Evolutionary conservation across 2,797 vertebrate species (phyloP).

Genomic region (Parotocinclus haroldoi): DNA sequence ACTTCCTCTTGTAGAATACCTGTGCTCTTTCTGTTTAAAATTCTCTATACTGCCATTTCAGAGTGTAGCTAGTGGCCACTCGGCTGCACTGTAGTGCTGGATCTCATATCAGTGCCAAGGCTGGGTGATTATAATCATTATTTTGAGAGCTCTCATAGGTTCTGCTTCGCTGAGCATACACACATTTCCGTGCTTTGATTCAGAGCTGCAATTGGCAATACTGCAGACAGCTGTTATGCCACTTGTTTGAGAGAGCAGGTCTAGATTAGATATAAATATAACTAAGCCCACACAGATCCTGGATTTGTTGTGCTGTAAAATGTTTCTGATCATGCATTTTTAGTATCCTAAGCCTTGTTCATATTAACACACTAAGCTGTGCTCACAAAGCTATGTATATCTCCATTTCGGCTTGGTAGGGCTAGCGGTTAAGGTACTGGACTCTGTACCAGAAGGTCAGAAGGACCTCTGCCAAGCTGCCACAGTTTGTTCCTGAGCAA

Average conservation of each 20-base stretch:
- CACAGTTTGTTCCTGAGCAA: too few relatives aligned
- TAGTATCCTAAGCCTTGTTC: too few relatives aligned
- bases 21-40: too few relatives aligned
- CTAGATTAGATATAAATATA: background rate
- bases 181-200: slow-evolving; percentile 11
- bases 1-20: too few relatives aligned
- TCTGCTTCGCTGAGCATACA: slow-evolving; percentile 19
- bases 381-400: too few relatives aligned
- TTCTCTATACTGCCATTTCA: slow-evolving; percentile 11
- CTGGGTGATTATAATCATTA: slow-evolving; percentile 38
- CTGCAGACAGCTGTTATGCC: too few relatives aligned
- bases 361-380: too few relatives aligned
- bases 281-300: background rate
- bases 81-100: slow-evolving; percentile 30
- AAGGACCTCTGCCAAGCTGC: too few relatives aligned
- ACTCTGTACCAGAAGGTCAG: too few relatives aligned
- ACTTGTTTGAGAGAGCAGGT: slow-evolving; percentile 8
- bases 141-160: slow-evolving; percentile 28
- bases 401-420: too few relatives aligned
- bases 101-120: slow-evolving; percentile 31
- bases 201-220: background rate
- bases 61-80: slow-evolving; percentile 24
- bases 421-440: too few relatives aligned
- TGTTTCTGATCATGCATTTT: too few relatives aligned
- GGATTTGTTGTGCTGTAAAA: slow-evolving; percentile 7